These are phyloP conservation scores for Microhierax caerulescens DNA, from an alignment of 2,797 vertebrate genomes.

Conservation along the genomic window DNA sequence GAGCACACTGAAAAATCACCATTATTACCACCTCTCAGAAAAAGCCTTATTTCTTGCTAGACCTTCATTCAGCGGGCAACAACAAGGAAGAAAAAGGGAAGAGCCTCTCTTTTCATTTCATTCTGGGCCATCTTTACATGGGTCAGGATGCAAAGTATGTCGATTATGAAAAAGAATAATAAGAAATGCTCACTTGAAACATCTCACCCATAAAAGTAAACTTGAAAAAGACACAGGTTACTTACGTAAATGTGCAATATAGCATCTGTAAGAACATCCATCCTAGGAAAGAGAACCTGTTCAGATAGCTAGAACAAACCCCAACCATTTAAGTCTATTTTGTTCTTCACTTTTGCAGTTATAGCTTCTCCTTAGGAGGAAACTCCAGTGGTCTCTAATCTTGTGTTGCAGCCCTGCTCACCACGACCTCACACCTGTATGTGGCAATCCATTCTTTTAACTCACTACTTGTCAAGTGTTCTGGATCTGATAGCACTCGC, in stretches of 20 bases:
- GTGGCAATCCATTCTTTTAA: not conserved
- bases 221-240: not conserved
- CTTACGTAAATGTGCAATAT: not conserved
- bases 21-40: not conserved
- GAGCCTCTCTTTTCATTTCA: not conserved
- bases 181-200: not conserved
- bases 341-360: not conserved
- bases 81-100: not conserved
- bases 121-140: not conserved
- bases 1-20: not conserved
- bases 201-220: not conserved
- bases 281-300: not conserved
- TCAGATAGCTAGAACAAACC: not conserved
- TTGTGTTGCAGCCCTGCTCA: not conserved
- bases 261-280: not conserved
- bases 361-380: not conserved
- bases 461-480: not conserved
- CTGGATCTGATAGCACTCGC: not conserved
- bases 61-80: not conserved
- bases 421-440: not conserved
- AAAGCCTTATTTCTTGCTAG: not conserved
- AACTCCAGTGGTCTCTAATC: not conserved
- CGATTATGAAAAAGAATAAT: not conserved
- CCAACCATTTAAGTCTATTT: not conserved
- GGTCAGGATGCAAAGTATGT: not conserved